Base-by-base conservation (phyloP, 2,113 vertebrate genomes). In the Cercopithecus mona region DNA sequence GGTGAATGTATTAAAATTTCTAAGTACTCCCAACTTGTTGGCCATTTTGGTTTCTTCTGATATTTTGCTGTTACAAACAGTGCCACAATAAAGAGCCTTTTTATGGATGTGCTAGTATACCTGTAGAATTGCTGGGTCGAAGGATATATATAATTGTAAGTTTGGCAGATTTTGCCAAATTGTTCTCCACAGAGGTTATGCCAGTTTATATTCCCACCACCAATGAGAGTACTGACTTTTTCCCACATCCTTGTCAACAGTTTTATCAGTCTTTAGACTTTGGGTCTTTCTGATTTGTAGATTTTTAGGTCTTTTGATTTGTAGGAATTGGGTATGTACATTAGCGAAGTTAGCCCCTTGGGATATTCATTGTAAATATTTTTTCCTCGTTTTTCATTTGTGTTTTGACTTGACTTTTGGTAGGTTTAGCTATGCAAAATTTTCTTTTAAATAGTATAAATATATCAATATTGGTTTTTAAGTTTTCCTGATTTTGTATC, bases 231-330 rank as follows among this genome's bases (percentile, higher is more conserved):
- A 32, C 11, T 8, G 40, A 43, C 22, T 75, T 48, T 75, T 61
- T 61, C 68, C 12, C 20, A 57, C 18, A 59, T n/a, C 83, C 10
- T 59, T 88, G 52, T 59, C 17, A 72, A 81, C 13, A 59, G 40
- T 30, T 94, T 61, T 80, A 61, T 82, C 52, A 25, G 16, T 66
- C 61, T 87, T 93, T 79, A 93, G 73, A 64, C 43, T 93, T 93
- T 27, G 48, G 45, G 14, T 59, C 75, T 88, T 72, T 94, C 92
- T 94, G 17, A 50, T 88, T 59, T 88, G 50, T 82, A 61, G 64
- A 43, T 68, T 68, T 68, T 18, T 68, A 68, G 66, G 66, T 17
- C 22, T 94, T 38, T 35, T 88, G 25, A 61, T 88, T 59, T 88
- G 64, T 88, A 73, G 64, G 76, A 35, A 32, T 23, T 88, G 25